Base-by-base conservation (phyloP, 2,797 vertebrate species). In the Antrozous pallidus region DNA sequence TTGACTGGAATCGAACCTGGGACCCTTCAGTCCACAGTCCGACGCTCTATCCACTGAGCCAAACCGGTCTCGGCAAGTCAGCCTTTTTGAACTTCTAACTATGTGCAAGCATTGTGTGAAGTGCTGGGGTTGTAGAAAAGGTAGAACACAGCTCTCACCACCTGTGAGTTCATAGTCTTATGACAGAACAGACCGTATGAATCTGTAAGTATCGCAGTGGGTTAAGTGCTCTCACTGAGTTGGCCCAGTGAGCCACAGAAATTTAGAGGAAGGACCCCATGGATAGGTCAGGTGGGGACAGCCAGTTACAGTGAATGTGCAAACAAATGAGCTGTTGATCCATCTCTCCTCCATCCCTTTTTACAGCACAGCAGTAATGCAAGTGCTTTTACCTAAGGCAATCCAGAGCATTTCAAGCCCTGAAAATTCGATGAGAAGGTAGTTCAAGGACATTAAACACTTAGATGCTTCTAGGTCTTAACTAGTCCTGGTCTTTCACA, bases 401-500 rank as follows among this genome's bases (percentile, higher is more conserved):
- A 42, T 9, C n/a, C 31, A 42, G 83, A 67, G n/a, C 31, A 71
- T 91, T 82, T 54, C 42, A 63, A 90, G 24, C 33, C 38, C 47
- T 90, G 54, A 69, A 71, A 81, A 74, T 89, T 88, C 22, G 28
- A 45, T 47, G 31, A 90, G 28, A 8, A 86, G 24, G 6, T 67
- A 63, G 78, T 86, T 95, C 42, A 69, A 56, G 40, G 93, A 67
- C 67, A 85, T 67, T 58, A 61, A 87, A 88, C 38, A 36, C 8
- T 42, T 82, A 85, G 11, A 79, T 69, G 24, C 24, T 83, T 22
- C 16, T 87, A 40, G 38, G 28, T 91, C 9, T 58, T 92, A 70
- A 63, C 67, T 93, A 73, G 54, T 88, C 45, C 61, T 51, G n/a
- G 18, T 69, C n/a, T 90, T 95, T 67, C 24, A 79, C 94, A 90